Evolutionary conservation across 2,888 invertebrate species (phyloP).

Genomic region (Rhorus exstirpatorius): DNA sequence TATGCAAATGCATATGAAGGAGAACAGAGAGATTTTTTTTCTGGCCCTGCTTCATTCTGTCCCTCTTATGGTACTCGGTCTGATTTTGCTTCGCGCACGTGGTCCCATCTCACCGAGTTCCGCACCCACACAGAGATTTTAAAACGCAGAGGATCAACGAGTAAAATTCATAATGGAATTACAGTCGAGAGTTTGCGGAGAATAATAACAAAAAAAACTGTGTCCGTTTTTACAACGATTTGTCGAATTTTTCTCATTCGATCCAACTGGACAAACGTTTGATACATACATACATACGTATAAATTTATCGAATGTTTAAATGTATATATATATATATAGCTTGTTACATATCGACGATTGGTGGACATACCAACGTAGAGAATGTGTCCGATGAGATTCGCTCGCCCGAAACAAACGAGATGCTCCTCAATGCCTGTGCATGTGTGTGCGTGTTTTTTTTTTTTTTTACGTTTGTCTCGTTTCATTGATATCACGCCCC

Average conservation of each 20-base stretch:
- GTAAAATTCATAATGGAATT: neutral
- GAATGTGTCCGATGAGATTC: neutral
- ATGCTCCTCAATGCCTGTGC: conserved; percentile 1
- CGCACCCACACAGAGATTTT: neutral
- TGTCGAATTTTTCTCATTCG: neutral
- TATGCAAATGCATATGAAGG: neutral
- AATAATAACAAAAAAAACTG: neutral
- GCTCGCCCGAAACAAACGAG: conserved; percentile 15
- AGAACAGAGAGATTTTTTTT: conserved; percentile 1
- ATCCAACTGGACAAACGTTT: no score
- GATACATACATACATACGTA: no score
- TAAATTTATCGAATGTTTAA: no score
- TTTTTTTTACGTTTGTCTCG: conserved; percentile 29
- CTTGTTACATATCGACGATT: conserved; percentile 7
- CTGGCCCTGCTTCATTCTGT: neutral
- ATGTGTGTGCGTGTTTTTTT: neutral
- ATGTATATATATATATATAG: neutral
- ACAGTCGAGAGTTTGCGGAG: neutral
- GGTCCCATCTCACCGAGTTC: neutral
- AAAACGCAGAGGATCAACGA: neutral
- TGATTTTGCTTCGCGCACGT: neutral
- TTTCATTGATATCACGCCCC: conserved; percentile 29
- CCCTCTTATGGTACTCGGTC: neutral
- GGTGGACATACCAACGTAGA: neutral
- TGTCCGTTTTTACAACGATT: neutral